phyloP scores from a whole-genome alignment of 1,140 invertebrate species.

The Drosophila tristis region DNA sequence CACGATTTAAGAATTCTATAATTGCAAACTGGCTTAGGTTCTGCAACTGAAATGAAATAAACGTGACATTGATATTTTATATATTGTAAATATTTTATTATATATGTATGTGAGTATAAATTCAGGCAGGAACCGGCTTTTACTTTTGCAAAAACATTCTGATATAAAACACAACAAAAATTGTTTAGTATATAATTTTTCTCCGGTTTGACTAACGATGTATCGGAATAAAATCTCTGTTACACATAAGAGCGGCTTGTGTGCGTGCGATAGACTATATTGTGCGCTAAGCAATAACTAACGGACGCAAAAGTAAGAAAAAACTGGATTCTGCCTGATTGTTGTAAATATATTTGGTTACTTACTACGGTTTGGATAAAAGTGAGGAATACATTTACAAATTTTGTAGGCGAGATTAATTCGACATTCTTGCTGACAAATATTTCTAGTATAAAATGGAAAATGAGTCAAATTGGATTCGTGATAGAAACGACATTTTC shows the following conservation, averaged over 20 bases:
- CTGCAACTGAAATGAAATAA: conserved; percentile 37
- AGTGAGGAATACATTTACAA: conserved; percentile 88
- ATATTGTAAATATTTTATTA: neutral
- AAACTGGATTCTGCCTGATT: too few species aligned
- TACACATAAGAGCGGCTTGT: too few species aligned
- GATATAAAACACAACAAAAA: too few species aligned
- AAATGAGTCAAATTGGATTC: conserved; percentile 87
- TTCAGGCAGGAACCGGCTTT: too few species aligned
- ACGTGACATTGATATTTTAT: neutral
- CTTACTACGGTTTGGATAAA: conserved; percentile 84
- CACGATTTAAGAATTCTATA: conserved; percentile 66
- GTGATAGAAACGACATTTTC: conserved; percentile 85
- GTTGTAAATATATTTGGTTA: neutral
- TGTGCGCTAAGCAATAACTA: too few species aligned
- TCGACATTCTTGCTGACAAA: conserved; percentile 88
- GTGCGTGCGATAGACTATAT: too few species aligned
- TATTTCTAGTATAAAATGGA: conserved; percentile 87
- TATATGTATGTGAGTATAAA: too few species aligned
- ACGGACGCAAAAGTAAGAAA: too few species aligned
- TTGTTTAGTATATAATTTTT: too few species aligned
- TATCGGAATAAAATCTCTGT: too few species aligned
- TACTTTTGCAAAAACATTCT: too few species aligned
- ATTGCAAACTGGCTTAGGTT: conserved; percentile 66
- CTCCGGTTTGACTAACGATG: too few species aligned
- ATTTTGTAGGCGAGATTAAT: conserved; percentile 85